Base-by-base conservation (phyloP, 2,113 vertebrate species). In the Turnix velox region DNA sequence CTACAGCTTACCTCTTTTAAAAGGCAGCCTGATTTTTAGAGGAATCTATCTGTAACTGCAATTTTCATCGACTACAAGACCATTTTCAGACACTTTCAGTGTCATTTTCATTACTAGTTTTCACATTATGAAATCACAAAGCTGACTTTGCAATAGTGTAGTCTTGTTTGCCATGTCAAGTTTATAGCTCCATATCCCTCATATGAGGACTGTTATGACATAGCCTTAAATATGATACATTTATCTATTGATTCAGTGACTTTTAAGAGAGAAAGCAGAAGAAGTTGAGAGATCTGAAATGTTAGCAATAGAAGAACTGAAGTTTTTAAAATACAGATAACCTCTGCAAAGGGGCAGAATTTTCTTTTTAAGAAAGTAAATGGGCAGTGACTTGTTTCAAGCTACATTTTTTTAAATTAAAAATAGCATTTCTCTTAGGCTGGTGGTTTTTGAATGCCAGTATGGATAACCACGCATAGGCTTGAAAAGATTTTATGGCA, bases 131-230 rank as follows among this genome's bases (percentile, higher is more conserved):
- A 40, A 57, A 42, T 77, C 61, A 92, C 72, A 84, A 45, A 83
- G 49, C 28, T 63, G 49, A 15, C 24, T 88, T 57, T 57, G n/a
- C 46, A 49, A 52, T 54, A n/a, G 31, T 28, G 15, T 62, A 67
- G 45, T 43, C 13, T 83, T 86, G 42, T 46, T 65, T 79, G 40
- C 42, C 58, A 87, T 3, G 54, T 65, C 40, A 84, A 51, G 35
- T 25, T 73, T 86, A 54, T n/a, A 93, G 63, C 59, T 92, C 82
- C 43, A 31, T 67, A 74, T 74, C 76, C 72, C 59, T 92, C 76
- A 71, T 27, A 93, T n/a, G 43, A 92, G 79, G 48, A 75, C 75
- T 88, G 67, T 79, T 95, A 92, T 93, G 88, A 83, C 46, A 45
- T 88, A 88, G 90, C 92, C 93, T 94, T 90, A 91, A 87, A 65